phyloP scores from a whole-genome alignment of 92 coral and sea anemone genomes.

The Phenganax stokvisi region DNA sequence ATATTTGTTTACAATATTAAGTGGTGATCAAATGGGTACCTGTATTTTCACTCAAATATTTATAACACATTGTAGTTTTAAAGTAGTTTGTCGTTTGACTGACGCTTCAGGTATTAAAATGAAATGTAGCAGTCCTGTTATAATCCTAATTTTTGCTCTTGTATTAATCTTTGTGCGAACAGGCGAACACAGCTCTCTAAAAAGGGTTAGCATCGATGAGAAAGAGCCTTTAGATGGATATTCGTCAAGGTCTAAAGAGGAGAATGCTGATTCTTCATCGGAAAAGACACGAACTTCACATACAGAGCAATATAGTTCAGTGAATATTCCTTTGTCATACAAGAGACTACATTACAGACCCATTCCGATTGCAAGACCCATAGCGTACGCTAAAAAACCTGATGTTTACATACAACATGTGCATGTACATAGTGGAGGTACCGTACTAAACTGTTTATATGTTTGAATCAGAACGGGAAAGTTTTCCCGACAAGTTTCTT shows the following conservation, averaged over 20 bases:
- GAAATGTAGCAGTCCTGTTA: conserved; percentile 24
- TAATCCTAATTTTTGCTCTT: background rate
- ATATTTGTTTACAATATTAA: conserved; percentile 1
- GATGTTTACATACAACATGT: conserved; percentile 36
- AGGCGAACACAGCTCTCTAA: background rate
- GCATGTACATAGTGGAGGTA: conserved; percentile 36
- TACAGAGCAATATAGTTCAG: background rate
- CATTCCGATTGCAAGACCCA: background rate
- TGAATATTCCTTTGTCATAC: conserved; percentile 26
- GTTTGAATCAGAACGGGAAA: background rate
- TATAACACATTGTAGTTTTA: background rate
- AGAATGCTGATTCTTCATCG: background rate
- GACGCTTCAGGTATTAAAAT: conserved; percentile 15
- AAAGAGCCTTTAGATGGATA: background rate
- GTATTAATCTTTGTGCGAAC: background rate
- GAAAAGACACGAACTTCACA: background rate
- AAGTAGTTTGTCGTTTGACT: background rate
- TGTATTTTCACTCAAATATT: conserved; percentile 30
- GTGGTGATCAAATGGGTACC: conserved; percentile 38
- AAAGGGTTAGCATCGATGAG: background rate
- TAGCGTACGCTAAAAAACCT: conserved; percentile 31
- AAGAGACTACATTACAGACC: background rate
- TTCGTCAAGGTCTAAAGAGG: background rate
- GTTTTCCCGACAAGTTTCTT: background rate
- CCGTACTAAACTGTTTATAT: background rate